A percentile compares a stretch with the other conserved stretches of the same genome.
These are phyloP conservation scores for Nephrotoma appendiculata DNA, from an alignment of 2,888 invertebrate genomes.

Conservation along the genomic window DNA sequence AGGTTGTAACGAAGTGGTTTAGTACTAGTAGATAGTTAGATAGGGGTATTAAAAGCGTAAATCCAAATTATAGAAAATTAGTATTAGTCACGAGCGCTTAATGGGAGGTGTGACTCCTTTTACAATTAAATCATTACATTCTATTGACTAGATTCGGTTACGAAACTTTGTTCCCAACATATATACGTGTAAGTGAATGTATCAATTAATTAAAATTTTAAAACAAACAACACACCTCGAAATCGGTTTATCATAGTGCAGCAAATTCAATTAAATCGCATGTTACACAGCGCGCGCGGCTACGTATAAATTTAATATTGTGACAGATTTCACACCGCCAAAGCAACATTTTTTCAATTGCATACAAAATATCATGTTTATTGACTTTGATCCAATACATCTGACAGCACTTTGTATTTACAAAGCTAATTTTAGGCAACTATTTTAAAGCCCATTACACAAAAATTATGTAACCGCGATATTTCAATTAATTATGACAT, in stretches of 20 bases:
- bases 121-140: no score
- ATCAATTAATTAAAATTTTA: background rate
- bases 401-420: background rate
- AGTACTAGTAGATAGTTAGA: no score
- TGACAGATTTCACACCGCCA: background rate
- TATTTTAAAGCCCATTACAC: background rate
- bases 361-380: background rate
- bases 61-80: no score
- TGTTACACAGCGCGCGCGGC: background rate
- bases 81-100: no score
- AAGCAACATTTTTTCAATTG: background rate
- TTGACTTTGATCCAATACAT: background rate
- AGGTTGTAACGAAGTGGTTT: no score
- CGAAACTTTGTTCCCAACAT: no score
- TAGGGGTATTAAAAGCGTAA: no score
- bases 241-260: background rate
- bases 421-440: background rate
- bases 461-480: background rate
- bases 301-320: background rate
- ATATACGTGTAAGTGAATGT: background rate
- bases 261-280: background rate
- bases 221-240: background rate
- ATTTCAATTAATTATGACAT: background rate
- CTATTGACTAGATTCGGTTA: no score
- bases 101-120: no score